These are phyloP conservation scores for Ferdinandea cuprea DNA, from an alignment of 2,888 invertebrate genomes.

Conservation along the genomic window DNA sequence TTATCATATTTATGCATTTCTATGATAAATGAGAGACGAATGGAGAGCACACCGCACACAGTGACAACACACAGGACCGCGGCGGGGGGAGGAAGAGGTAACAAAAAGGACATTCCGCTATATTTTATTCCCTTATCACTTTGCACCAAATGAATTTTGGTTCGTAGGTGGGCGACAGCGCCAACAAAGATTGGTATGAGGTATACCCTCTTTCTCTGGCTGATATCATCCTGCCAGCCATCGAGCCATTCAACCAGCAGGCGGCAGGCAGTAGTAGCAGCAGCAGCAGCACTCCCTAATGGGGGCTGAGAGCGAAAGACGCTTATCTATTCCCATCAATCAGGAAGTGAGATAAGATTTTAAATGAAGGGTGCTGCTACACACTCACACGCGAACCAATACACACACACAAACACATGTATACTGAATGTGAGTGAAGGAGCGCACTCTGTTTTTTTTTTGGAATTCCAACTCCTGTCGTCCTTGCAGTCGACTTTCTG, in stretches of 20 bases:
- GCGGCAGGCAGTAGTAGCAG: slow-evolving; percentile 29
- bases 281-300: slow-evolving; percentile 48
- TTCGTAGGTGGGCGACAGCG: slow-evolving; percentile 55
- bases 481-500: slow-evolving; percentile 72
- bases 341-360: slow-evolving; percentile 83
- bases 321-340: slow-evolving; percentile 83
- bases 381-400: slow-evolving; percentile 74
- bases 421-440: slow-evolving; percentile 4
- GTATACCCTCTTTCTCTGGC: slow-evolving; percentile 59
- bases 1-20: slow-evolving; percentile 81
- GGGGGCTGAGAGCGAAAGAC: slow-evolving; percentile 76
- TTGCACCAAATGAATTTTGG: slow-evolving; percentile 77
- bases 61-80: slow-evolving; percentile 69
- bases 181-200: slow-evolving; percentile 45
- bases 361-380: slow-evolving; percentile 80
- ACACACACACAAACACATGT: not conserved
- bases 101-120: slow-evolving; percentile 83
- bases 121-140: slow-evolving; percentile 83
- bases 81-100: slow-evolving; percentile 66
- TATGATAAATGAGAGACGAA: slow-evolving; percentile 82
- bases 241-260: slow-evolving; percentile 39
- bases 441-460: slow-evolving; percentile 78
- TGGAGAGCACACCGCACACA: slow-evolving; percentile 75
- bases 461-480: slow-evolving; percentile 73
- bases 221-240: slow-evolving; percentile 64